These are phyloP conservation scores for Popillia japonica DNA, from an alignment of 1,140 invertebrate species.

Conservation along the genomic window DNA sequence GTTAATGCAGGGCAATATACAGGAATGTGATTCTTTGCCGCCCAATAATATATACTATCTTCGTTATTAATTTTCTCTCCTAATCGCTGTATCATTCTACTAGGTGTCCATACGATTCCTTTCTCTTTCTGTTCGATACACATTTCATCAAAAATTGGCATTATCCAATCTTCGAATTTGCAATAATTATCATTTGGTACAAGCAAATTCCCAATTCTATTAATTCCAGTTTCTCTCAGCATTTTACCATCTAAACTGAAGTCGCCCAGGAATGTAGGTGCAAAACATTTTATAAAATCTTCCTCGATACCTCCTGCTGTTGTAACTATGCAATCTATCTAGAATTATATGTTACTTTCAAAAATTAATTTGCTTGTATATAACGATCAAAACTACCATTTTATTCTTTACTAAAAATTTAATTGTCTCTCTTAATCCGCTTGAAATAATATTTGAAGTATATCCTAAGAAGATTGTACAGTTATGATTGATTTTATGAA, in stretches of 20 bases:
- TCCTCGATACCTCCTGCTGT: conserved; percentile 99
- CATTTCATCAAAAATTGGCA: conserved; percentile 93
- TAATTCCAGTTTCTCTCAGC: conserved; percentile 89
- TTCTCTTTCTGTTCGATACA: conserved; percentile 85
- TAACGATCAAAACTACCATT: conserved; percentile 64
- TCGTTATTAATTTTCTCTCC: conserved; percentile 92
- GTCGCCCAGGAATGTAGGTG: conserved; percentile 91
- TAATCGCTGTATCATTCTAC: conserved; percentile 82
- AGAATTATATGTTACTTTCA: conserved; percentile 11
- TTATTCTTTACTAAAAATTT: conserved; percentile 90
- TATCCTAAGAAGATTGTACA: conserved; percentile 98
- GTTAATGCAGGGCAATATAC: conserved; percentile 98
- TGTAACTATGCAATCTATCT: conserved; percentile 96
- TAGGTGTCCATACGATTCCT: conserved; percentile 90
- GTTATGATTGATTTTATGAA: conserved; percentile 78
- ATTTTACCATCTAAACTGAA: conserved; percentile 84
- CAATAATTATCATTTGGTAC: conserved; percentile 99
- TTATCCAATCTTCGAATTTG: conserved; percentile 97
- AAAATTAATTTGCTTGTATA: not conserved
- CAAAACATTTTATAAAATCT: conserved; percentile 98
- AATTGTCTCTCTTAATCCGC: conserved; percentile 92
- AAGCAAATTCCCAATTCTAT: conserved; percentile 96
- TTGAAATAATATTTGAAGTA: conserved; percentile 98
- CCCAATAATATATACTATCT: conserved; percentile 98
- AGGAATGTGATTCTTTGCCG: conserved; percentile 96